A percentile compares a stretch with the other conserved stretches of the same genome.
Evolutionary conservation across 2,113 vertebrate genomes (phyloP).

Genomic region (Tylochromis polylepis): DNA sequence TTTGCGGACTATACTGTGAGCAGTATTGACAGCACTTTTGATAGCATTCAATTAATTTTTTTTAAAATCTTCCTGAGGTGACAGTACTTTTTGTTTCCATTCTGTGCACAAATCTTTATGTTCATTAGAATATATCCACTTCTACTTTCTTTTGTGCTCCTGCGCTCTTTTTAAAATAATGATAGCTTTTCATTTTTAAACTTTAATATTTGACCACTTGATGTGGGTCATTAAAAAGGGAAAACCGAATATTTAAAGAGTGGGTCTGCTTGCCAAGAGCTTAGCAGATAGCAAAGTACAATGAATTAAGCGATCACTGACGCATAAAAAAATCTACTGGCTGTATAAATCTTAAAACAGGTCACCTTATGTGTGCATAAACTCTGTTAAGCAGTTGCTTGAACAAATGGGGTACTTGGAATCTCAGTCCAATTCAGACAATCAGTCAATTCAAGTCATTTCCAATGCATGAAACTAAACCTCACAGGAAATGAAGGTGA

Average conservation of each 20-base stretch:
- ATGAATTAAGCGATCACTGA: neutral
- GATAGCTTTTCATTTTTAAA: constrained; percentile 16
- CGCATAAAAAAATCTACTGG: neutral
- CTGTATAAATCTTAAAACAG: neutral
- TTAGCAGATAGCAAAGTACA: neutral
- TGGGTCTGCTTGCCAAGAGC: neutral
- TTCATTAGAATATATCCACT: constrained; percentile 1
- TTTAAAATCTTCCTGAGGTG: constrained; percentile 21
- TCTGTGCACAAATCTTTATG: neutral
- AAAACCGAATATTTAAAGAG: constrained; percentile 30
- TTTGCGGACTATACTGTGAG: constrained; percentile 31
- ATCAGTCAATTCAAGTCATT: too few relatives aligned
- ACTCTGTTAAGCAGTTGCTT: neutral
- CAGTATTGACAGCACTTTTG: constrained; percentile 47
- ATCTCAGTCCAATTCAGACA: neutral
- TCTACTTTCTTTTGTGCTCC: neutral
- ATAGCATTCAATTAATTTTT: constrained; percentile 47
- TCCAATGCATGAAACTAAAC: constrained; percentile 13
- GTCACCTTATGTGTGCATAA: neutral
- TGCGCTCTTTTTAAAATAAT: neutral
- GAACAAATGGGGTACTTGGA: neutral
- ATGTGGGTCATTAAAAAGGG: constrained; percentile 18
- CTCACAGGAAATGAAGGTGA: constrained; percentile 3
- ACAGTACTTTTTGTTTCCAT: constrained; percentile 22
- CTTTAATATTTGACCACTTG: neutral